Evolutionary conservation across 2,113 vertebrate genomes (phyloP), one percentile per base, ranked within the genome.

Genomic region (Tor tambroides): DNA sequence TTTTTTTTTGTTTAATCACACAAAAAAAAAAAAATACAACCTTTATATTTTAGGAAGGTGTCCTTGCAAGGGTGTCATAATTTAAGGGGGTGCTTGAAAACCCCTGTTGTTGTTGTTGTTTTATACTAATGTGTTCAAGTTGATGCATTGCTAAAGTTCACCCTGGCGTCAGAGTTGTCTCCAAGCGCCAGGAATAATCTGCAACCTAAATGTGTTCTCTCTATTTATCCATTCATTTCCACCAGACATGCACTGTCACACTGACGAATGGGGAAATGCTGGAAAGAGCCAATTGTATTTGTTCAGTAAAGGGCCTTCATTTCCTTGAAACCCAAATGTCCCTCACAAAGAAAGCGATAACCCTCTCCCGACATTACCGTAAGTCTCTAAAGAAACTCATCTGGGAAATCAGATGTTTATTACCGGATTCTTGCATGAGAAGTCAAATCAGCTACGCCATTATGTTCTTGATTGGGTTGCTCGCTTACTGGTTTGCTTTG

Each of bases 221-320:
- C 94, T 93, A 93, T 94, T 93, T 93, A 93, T 93, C 93, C 91
- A 89, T 93, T 94, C 88, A 92, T 93, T 92, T 94, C 92, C 92
- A 93, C 65, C 89, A 89, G 91, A 91, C 91, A 89, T 84, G 61
- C 51, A 84, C 93, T 94, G 94, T 93, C 94, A 94, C 89, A 89
- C 89, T 95, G 94, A 95, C 93, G 89, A 94, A 95, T 94, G 91
- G 90, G 91, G 89, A 38, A 38, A 38, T 38, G 91, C 90, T 91
- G 90, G 91, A 89, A 59, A 88, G 54, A 89, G 91, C 89, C 93
- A 91, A 92, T 93, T 93, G 92, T 92, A 93, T 92, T 92, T 90
- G 91, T 91, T 92, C 61, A 71, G 90, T 63, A 81, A 65, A 19
- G 90, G 91, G 90, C 90, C 91, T 90, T 91, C 83, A 89, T 88